Evolutionary conservation across 2,113 vertebrate genomes (phyloP), one percentile per base, ranked within the genome.

Genomic region (Lethenteron reissneri): DNA sequence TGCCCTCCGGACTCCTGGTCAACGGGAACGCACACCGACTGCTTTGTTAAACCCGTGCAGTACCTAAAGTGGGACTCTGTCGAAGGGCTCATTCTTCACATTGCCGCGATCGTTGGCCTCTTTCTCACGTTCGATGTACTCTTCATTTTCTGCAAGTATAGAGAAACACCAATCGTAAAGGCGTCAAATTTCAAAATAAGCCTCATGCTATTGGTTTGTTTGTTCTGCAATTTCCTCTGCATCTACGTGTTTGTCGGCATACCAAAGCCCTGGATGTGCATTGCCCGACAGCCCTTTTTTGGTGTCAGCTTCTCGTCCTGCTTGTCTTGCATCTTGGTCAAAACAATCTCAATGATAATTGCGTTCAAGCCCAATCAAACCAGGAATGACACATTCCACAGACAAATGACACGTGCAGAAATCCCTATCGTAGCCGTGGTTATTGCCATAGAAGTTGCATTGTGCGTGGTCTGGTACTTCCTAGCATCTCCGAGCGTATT

Each of bases 91-190:
- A 11, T 68, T 10, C 25, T 68, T 68, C n/a, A 68, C n/a, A 68
- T 68, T 17, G 25, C 25, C 11, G 25, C n/a, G 9, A 25, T 25
- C 9, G 9, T 68, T 68, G n/a, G 64, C 64, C 2, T 68, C 8
- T 68, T n/a, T 25, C 15, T 72, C 19, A 70, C 25, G 1, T 56
- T 3, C 56, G 12, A 17, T 56, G 58, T 68, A 56, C 9, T 12
- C 2, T 15, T 15, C 5, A 11, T 72, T 10, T 70, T 10, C 14
- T 12, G 11, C 12, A 21, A 4, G 72, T 62, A 72, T 11, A 21
- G 56, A 41, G 72, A 72, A 15, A 72, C 72, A 17, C 62, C 72
- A 19, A 68, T 70, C 3, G 72, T 17, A 21, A 72, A 72, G 60
- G 59, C 72, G 17, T 17, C 72, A 4, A 59, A 59, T 3, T 57